These are phyloP conservation scores for Falcunculus frontatus DNA, from an alignment of 2,113 vertebrate genomes.

Conservation along the genomic window DNA sequence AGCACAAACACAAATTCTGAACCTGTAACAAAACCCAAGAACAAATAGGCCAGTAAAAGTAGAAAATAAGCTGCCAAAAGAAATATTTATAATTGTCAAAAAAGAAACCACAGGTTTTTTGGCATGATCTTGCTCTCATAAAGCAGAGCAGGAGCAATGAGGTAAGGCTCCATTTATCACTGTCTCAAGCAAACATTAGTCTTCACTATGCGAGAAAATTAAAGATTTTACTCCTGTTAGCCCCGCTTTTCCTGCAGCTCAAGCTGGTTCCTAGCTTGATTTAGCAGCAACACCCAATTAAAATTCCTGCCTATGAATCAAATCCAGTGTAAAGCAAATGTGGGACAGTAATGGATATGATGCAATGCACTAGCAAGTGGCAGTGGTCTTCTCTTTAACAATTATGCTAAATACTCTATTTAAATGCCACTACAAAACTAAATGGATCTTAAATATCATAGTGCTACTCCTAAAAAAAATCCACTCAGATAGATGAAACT, in stretches of 20 bases:
- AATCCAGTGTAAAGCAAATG: neutral
- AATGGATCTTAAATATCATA: neutral
- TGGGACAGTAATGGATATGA: neutral
- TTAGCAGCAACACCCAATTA: slow-evolving; percentile 4
- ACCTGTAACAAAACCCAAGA: neutral
- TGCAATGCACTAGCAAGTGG: neutral
- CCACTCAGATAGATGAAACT: neutral
- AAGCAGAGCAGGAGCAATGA: neutral
- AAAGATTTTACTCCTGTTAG: neutral
- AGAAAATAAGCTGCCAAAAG: neutral
- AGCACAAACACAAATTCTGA: neutral
- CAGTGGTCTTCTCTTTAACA: neutral
- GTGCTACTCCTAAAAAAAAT: neutral
- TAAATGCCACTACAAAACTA: neutral
- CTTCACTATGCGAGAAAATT: neutral
- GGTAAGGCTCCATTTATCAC: neutral
- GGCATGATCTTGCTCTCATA: neutral
- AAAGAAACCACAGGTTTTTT: neutral
- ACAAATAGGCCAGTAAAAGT: neutral
- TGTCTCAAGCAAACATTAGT: neutral
- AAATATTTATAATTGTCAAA: neutral
- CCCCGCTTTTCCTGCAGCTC: neutral
- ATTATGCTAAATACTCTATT: neutral
- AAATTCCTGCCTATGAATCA: neutral
- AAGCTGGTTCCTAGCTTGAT: neutral